Evolutionary conservation across 2,113 vertebrate genomes (phyloP).

Genomic region (Crotalus horridus): DNA sequence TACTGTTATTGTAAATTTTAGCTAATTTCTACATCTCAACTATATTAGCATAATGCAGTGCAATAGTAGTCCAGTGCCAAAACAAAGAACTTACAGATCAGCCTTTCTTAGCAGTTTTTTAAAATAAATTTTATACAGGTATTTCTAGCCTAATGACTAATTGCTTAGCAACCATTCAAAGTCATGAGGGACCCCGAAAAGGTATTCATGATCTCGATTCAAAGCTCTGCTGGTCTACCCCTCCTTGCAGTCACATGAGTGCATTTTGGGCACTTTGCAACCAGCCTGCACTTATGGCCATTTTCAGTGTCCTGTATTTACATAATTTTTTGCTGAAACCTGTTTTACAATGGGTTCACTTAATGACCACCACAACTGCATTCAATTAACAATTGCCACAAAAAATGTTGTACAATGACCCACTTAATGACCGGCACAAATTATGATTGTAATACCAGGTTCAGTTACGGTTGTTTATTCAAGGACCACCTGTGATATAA

Average conservation of each 20-base stretch:
- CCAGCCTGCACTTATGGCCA: neutral
- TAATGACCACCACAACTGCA: neutral
- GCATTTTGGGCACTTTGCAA: neutral
- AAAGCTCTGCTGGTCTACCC: neutral
- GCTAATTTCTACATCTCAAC: neutral
- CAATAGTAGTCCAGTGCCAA: neutral
- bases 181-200: neutral
- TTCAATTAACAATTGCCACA: neutral
- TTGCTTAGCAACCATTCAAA: neutral
- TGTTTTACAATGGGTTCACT: neutral
- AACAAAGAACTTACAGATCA: neutral
- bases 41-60: neutral
- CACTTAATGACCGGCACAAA: neutral
- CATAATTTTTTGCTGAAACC: neutral
- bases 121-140: neutral
- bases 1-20: neutral
- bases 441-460: neutral
- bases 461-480: neutral
- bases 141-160: neutral
- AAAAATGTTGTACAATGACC: neutral
- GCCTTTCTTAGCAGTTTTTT: neutral
- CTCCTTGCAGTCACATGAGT: neutral
- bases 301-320: neutral
- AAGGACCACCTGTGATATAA: neutral
- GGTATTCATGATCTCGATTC: neutral